A percentile compares a stretch with the other conserved stretches of the same genome.
Conservation (phyloP, 2,888 invertebrate genomes). For the Drosophila mimetica region DNA sequence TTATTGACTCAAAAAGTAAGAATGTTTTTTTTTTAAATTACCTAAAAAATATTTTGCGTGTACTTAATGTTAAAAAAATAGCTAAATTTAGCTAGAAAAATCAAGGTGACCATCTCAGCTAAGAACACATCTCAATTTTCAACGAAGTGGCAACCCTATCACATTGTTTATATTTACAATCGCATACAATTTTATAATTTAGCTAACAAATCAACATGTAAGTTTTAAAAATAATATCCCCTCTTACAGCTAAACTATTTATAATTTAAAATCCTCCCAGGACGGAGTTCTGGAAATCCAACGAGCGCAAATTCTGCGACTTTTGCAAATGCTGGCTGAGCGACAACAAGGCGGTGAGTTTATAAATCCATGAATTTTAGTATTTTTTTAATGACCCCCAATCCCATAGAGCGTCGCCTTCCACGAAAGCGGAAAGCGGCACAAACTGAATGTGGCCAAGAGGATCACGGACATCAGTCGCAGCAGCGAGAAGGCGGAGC, state of each 20-base stretch:
- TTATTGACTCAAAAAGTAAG: too few species aligned
- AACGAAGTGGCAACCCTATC: constrained; percentile 14
- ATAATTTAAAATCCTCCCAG: constrained; percentile 84
- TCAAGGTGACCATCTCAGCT: too few species aligned
- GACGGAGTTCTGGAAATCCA: constrained; percentile 99
- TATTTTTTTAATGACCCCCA: neutral
- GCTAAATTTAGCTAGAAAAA: too few species aligned
- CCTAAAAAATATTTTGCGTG: too few species aligned
- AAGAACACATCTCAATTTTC: neutral
- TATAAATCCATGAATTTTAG: neutral
- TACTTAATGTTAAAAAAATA: too few species aligned
- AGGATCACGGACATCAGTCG: constrained; percentile 93
- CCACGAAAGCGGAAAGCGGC: constrained; percentile 96
- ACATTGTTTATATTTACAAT: constrained; percentile 17
- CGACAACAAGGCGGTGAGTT: constrained; percentile 94
- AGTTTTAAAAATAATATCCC: constrained; percentile 35
- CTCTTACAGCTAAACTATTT: too few species aligned
- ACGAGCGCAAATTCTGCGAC: constrained; percentile 97
- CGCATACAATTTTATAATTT: neutral
- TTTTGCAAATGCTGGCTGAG: constrained; percentile 99
- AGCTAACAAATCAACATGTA: constrained; percentile 36
- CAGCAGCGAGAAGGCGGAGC: constrained; percentile 92
- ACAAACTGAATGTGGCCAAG: constrained; percentile 95
- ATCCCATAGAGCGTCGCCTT: constrained; percentile 92
- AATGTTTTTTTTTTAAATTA: too few species aligned